phyloP scores from a whole-genome alignment of 2,113 vertebrate genomes.

The Petrocephalus zakoni region DNA sequence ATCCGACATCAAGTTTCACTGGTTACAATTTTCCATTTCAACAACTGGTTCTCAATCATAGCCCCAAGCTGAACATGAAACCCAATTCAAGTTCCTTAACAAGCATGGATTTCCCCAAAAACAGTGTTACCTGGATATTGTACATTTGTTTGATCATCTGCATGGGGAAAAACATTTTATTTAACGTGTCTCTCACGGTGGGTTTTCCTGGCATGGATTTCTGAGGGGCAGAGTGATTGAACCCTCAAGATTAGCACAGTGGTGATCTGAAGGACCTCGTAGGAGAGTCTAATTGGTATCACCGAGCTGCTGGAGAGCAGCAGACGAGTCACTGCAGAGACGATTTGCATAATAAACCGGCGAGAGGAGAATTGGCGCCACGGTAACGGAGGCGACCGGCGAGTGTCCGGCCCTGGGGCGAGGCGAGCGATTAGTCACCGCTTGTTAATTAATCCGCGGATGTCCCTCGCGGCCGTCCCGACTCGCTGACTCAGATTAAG shows the following conservation, averaged over 20 bases:
- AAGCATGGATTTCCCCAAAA: background rate
- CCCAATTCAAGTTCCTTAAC: background rate
- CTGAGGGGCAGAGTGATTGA: background rate
- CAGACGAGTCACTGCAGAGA: background rate
- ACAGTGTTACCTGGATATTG: background rate
- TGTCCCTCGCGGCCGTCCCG: slow-evolving; percentile 35
- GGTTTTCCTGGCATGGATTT: background rate
- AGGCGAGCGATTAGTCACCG: slow-evolving; percentile 46
- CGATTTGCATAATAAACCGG: background rate
- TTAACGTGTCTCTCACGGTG: background rate
- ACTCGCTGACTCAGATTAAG: slow-evolving; percentile 28
- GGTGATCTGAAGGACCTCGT: background rate
- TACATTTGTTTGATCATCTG: background rate
- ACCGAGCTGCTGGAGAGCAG: background rate
- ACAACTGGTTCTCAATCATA: background rate
- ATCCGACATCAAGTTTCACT: background rate
- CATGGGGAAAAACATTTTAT: background rate
- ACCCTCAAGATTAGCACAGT: background rate
- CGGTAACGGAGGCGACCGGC: background rate
- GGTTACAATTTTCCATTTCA: background rate
- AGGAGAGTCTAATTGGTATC: background rate
- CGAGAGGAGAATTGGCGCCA: background rate
- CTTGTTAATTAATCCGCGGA: slow-evolving; percentile 47
- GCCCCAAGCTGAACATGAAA: background rate
- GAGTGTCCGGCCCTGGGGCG: slow-evolving; percentile 34